These are phyloP conservation scores for Neoseiulus cucumeris DNA, from an alignment of 1,140 invertebrate species.

Conservation along the genomic window DNA sequence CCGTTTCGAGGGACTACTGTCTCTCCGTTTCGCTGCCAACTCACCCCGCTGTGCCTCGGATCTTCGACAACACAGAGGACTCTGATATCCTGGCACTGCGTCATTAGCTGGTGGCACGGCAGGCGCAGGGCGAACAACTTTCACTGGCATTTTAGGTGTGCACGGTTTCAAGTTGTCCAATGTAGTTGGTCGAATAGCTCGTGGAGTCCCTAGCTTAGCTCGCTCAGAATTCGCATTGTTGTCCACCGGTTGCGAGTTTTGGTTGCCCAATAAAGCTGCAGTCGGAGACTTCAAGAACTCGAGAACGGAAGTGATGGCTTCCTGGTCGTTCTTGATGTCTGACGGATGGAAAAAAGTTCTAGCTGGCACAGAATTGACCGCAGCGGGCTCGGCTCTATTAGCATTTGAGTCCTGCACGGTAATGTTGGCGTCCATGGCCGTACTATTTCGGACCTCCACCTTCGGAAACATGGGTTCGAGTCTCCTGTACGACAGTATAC, in stretches of 20 bases:
- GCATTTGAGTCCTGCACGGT: not conserved
- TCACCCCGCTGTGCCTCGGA: no score
- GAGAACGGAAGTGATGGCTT: not conserved
- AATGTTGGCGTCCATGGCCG: not conserved
- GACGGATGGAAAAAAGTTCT: not conserved
- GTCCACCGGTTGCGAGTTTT: not conserved
- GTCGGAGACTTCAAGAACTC: slow-evolving; percentile 4
- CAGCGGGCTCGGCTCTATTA: not conserved
- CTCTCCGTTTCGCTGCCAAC: no score
- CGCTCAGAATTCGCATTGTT: not conserved
- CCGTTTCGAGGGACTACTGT: not conserved
- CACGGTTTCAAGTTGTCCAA: not conserved
- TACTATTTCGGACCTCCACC: not conserved
- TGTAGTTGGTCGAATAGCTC: not conserved
- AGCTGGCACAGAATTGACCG: not conserved
- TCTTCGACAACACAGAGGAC: no score
- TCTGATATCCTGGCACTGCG: no score
- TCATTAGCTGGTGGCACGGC: no score
- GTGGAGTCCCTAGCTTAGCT: not conserved
- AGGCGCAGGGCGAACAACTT: not conserved
- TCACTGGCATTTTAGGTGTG: not conserved
- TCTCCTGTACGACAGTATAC: not conserved
- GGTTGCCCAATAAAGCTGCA: not conserved
- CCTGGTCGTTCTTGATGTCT: not conserved
- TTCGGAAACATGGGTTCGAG: slow-evolving; percentile 1